Conservation (phyloP, 2,113 vertebrate genomes). For the Cephalopholis sonnerati region DNA sequence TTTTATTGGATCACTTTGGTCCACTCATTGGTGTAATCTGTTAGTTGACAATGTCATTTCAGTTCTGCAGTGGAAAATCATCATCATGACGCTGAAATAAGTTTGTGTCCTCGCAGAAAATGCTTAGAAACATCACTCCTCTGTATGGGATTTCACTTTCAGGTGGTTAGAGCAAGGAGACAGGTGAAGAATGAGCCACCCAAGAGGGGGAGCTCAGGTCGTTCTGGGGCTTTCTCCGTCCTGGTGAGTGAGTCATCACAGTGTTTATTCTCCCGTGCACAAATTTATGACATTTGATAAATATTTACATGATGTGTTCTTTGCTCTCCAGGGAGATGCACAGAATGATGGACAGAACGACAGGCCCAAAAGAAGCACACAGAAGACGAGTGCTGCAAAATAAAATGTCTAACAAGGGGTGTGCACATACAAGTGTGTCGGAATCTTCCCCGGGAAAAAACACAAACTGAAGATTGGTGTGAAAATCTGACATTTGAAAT, state of each 20-base stretch:
- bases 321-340: conserved; percentile 70
- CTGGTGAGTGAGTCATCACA: conserved; percentile 71
- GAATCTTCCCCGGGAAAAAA: conserved; percentile 15
- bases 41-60: not conserved
- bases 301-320: not conserved
- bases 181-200: conserved; percentile 65
- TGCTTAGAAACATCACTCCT: not conserved
- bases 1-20: conserved; percentile 52
- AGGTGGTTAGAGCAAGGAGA: conserved; percentile 78
- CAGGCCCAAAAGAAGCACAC: conserved; percentile 51
- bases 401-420: conserved; percentile 12
- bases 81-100: not conserved
- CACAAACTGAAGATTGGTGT: conserved; percentile 15
- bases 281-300: not conserved
- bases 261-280: not conserved
- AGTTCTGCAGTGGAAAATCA: conserved; percentile 4
- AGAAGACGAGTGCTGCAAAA: conserved; percentile 31
- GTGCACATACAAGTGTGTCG: conserved; percentile 5
- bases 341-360: conserved; percentile 41
- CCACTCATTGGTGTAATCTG: not conserved
- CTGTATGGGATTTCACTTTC: conserved; percentile 14
- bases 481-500: conserved; percentile 27
- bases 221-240: conserved; percentile 70
- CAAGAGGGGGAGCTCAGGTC: conserved; percentile 62
- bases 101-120: not conserved